Percentiles rank a stretch among this genome's conserved stretches.
Conservation (phyloP, 2,888 invertebrate species). For the Philonicus albiceps region DNA sequence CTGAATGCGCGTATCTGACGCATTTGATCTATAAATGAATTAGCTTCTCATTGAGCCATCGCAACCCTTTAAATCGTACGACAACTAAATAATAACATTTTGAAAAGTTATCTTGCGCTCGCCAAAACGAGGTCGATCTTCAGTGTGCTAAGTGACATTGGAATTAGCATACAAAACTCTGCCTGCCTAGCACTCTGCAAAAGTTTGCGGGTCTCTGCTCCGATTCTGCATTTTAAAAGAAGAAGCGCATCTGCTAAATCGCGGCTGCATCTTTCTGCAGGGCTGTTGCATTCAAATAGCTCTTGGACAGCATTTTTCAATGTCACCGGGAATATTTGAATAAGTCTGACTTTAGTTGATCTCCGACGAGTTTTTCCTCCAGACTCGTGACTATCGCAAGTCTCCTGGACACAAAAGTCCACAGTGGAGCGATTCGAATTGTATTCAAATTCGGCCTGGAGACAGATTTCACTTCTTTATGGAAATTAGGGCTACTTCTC, state of each 20-base stretch:
- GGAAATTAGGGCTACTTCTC: background rate
- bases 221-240: background rate
- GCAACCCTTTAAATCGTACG: background rate
- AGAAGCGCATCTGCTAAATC: background rate
- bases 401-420: background rate
- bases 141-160: background rate
- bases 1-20: background rate
- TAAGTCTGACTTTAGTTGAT: background rate
- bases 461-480: background rate
- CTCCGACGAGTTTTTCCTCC: background rate
- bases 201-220: no score
- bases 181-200: background rate
- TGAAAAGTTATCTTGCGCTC: background rate
- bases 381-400: background rate
- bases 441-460: background rate
- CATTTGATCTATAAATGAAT: constrained; percentile 7
- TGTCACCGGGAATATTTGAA: background rate
- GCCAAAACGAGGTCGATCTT: background rate
- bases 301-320: background rate
- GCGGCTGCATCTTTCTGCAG: background rate
- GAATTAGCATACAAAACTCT: constrained; percentile 19
- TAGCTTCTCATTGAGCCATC: constrained; percentile 11
- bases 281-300: background rate
- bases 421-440: background rate
- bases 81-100: constrained; percentile 6